phyloP scores from a whole-genome alignment of 2,797 vertebrate genomes.

The Intellagama lesueurii region DNA sequence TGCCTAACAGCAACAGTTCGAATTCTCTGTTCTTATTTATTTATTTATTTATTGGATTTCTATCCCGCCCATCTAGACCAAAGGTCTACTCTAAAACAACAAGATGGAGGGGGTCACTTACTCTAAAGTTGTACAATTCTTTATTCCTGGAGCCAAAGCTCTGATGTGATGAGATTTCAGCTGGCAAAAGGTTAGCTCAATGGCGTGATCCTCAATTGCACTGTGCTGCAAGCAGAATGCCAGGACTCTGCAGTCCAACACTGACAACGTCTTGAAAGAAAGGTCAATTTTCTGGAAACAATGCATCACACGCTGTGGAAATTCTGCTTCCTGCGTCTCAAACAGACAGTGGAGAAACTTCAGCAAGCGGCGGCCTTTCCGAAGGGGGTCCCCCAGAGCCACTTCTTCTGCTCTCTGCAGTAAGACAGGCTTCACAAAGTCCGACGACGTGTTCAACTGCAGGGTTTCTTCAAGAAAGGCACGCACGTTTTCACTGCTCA shows the following conservation, averaged over 20 bases:
- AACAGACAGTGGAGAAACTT: constrained; percentile 38
- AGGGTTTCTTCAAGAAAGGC: constrained; percentile 23
- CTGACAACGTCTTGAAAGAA: not conserved
- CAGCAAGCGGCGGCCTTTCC: not conserved
- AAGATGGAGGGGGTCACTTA: constrained; percentile 10
- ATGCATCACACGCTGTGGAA: constrained; percentile 24
- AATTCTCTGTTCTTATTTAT: not conserved
- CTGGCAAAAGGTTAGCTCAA: constrained; percentile 11
- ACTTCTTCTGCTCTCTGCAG: constrained; percentile 24
- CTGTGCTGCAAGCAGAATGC: constrained; percentile 34
- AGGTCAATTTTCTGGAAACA: constrained; percentile 8
- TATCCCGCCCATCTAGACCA: too few relatives aligned
- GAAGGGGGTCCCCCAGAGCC: not conserved
- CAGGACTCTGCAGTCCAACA: constrained; percentile 32
- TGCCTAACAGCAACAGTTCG: not conserved
- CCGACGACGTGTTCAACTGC: constrained; percentile 4
- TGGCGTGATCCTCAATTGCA: constrained; percentile 8
- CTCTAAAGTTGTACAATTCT: constrained; percentile 28
- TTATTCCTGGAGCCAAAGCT: constrained; percentile 38
- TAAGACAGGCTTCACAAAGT: constrained; percentile 31
- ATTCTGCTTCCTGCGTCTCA: constrained; percentile 39
- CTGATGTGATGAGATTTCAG: constrained; percentile 25
- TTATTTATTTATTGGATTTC: too few relatives aligned
- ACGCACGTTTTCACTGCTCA: constrained; percentile 13
- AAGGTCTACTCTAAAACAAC: too few relatives aligned